Conservation (phyloP, 2,113 vertebrate genomes). For the Halcyon malimbica region DNA sequence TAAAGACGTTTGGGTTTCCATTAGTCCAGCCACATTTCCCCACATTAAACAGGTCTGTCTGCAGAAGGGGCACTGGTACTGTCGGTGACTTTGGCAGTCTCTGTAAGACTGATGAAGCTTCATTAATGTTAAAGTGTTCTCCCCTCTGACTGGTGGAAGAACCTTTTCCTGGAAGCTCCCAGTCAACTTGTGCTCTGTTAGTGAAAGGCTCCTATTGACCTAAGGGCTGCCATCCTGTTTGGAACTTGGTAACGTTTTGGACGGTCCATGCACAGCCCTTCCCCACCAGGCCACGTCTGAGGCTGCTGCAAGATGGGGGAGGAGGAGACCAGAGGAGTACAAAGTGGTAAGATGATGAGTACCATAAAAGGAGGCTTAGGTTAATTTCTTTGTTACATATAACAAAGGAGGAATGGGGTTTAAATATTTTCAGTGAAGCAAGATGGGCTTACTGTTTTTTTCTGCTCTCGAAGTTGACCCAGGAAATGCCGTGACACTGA, state of each 20-base stretch:
- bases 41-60: fast-evolving
- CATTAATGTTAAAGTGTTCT: not conserved
- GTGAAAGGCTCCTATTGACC: not conserved
- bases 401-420: not conserved
- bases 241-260: not conserved
- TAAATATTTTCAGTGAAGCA: not conserved
- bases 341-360: fast-evolving
- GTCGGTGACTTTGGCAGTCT: too few species aligned
- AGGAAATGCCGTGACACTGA: fast-evolving
- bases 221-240: not conserved
- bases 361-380: not conserved
- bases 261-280: not conserved
- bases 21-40: not conserved
- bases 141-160: not conserved
- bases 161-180: not conserved
- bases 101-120: not conserved
- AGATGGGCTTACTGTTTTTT: not conserved
- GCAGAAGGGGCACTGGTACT: too few species aligned
- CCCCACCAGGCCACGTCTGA: not conserved
- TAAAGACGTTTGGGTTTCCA: not conserved
- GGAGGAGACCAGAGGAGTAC: not conserved
- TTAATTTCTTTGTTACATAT: not conserved
- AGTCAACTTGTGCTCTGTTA: not conserved
- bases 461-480: not conserved
- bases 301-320: not conserved